These are phyloP conservation scores for Mus spretus DNA, from an alignment of 2,797 vertebrate genomes.

Conservation along the genomic window DNA sequence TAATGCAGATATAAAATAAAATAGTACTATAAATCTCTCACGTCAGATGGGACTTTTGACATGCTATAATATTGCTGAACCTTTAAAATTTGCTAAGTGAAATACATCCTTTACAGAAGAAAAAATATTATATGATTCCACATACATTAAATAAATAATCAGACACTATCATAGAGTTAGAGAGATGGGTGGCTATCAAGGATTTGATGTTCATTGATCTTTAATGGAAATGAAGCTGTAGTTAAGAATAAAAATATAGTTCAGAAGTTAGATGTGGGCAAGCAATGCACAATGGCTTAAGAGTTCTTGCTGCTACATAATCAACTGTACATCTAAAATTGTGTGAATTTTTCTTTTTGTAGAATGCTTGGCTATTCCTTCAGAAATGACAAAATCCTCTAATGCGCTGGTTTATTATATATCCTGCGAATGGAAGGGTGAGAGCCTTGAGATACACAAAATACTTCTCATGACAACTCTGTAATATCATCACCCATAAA, in stretches of 20 bases:
- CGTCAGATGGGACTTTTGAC: slow-evolving; percentile 5
- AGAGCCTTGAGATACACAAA: neutral
- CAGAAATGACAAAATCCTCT: neutral
- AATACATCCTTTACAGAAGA: neutral
- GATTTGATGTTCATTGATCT: too few species aligned
- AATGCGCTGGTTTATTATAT: neutral
- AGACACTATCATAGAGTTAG: neutral
- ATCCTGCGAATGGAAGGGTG: neutral
- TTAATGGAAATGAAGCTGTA: neutral
- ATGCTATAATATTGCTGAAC: neutral
- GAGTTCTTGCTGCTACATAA: neutral
- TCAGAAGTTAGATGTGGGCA: neutral
- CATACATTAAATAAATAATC: neutral
- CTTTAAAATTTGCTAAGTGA: neutral
- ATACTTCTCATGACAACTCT: neutral
- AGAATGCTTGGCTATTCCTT: neutral
- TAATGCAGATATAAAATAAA: neutral
- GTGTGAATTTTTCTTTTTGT: neutral
- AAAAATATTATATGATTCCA: neutral
- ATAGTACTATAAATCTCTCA: neutral
- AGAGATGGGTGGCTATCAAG: neutral
- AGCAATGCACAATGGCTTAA: neutral
- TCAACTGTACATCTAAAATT: neutral
- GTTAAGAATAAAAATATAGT: neutral
- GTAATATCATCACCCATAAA: neutral